Evolutionary conservation across 2,888 invertebrate genomes (phyloP).

Genomic region (Drosophila borborema): DNA sequence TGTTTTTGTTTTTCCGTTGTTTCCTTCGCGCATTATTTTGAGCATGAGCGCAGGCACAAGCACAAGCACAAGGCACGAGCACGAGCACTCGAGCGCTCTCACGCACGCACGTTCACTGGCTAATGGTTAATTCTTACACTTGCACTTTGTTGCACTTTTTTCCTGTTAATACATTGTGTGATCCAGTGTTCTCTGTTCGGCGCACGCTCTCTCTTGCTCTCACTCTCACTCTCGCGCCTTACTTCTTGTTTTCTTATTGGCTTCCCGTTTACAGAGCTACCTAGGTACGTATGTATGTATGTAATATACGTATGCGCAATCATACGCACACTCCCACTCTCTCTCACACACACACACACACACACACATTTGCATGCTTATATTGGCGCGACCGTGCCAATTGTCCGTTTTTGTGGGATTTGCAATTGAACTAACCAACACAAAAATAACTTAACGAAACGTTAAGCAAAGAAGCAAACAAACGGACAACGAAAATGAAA

Average conservation of each 20-base stretch:
- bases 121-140: conserved; percentile 54
- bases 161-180: conserved; percentile 1
- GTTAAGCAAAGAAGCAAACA: conserved; percentile 23
- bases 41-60: not conserved
- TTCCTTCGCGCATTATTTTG: conserved; percentile 15
- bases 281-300: not conserved
- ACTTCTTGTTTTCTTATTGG: conserved; percentile 44
- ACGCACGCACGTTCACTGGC: conserved; percentile 34
- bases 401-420: conserved; percentile 47
- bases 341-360: not conserved
- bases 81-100: conserved; percentile 11
- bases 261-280: conserved; percentile 35
- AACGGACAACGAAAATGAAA: conserved; percentile 78
- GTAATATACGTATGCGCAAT: not conserved
- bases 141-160: conserved; percentile 58
- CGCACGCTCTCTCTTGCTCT: conserved; percentile 1
- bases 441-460: conserved; percentile 36
- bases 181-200: conserved; percentile 11
- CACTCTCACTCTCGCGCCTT: not conserved
- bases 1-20: conserved; percentile 19
- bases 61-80: not conserved
- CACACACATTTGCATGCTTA: not conserved
- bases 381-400: conserved; percentile 38
- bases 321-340: conserved; percentile 5
- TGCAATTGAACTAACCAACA: conserved; percentile 34